Percentiles rank a stretch among this genome's conserved stretches.
Conservation (phyloP, 1,140 invertebrate genomes). For the Leptinotarsa texana region DNA sequence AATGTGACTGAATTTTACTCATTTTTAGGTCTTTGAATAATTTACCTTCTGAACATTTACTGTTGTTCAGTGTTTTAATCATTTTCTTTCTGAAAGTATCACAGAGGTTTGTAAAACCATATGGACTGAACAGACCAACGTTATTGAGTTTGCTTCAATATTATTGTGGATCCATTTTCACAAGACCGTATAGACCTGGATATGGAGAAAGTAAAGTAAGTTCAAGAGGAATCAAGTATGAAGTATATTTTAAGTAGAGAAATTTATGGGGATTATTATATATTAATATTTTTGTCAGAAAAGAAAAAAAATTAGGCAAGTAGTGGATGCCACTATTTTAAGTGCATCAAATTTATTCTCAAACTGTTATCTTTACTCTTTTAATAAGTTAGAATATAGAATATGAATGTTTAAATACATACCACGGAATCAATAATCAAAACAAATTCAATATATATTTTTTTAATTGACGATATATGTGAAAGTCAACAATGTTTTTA, state of each 20-base stretch:
- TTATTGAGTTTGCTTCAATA: conserved; percentile 30
- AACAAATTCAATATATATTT: too few relatives aligned
- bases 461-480: too few relatives aligned
- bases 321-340: not conserved
- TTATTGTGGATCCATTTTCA: conserved; percentile 36
- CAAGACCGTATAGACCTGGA: conserved; percentile 38
- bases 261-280: too few relatives aligned
- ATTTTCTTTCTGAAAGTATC: conserved; percentile 34
- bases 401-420: too few relatives aligned
- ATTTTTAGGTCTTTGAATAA: conserved; percentile 33
- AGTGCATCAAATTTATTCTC: not conserved
- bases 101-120: not conserved
- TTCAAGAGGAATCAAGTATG: not conserved
- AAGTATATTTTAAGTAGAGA: too few relatives aligned
- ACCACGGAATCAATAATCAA: too few relatives aligned
- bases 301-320: too few relatives aligned
- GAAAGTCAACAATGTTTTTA: too few relatives aligned
- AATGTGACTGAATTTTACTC: not conserved
- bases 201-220: conserved; percentile 22
- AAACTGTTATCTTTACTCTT: not conserved
- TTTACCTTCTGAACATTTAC: conserved; percentile 31
- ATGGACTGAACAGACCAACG: not conserved
- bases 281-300: too few relatives aligned
- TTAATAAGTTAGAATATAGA: too few relatives aligned
- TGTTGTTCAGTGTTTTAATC: conserved; percentile 29